Conservation (phyloP, 2,888 invertebrate genomes). For the Cremastobaeus sp. region DNA sequence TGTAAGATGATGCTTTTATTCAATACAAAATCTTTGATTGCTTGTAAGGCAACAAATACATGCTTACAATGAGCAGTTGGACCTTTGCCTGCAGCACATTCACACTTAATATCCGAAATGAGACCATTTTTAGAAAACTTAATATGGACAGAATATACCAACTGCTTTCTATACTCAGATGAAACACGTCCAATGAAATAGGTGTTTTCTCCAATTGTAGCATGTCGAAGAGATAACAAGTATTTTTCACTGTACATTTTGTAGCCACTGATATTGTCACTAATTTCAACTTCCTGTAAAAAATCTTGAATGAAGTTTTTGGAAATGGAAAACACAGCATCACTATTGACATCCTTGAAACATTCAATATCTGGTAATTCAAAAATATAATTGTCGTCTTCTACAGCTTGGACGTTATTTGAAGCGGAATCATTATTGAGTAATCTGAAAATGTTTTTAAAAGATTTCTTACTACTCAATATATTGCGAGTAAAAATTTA, state of each 20-base stretch:
- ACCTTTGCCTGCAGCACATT: slow-evolving; percentile 48
- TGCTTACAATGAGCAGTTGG: slow-evolving; percentile 54
- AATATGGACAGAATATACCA: slow-evolving; percentile 1
- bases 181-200: slow-evolving; percentile 8
- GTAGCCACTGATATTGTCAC: background rate
- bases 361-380: background rate
- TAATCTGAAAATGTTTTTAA: background rate
- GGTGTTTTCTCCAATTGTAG: background rate
- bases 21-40: slow-evolving; percentile 32
- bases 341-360: slow-evolving; percentile 3
- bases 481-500: too few species aligned
- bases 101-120: slow-evolving; percentile 24
- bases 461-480: too few species aligned
- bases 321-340: background rate
- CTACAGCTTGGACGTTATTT: background rate
- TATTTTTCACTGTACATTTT: slow-evolving; percentile 9
- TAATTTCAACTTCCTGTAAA: background rate
- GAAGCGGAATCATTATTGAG: background rate
- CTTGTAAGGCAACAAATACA: slow-evolving; percentile 41
- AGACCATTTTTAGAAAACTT: slow-evolving; percentile 7
- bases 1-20: slow-evolving; percentile 30
- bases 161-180: slow-evolving; percentile 8
- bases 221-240: slow-evolving; percentile 7
- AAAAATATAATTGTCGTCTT: slow-evolving; percentile 4
- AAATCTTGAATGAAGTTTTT: background rate